phyloP scores from a whole-genome alignment of 2,797 vertebrate species.

The Aphelocoma californica region DNA sequence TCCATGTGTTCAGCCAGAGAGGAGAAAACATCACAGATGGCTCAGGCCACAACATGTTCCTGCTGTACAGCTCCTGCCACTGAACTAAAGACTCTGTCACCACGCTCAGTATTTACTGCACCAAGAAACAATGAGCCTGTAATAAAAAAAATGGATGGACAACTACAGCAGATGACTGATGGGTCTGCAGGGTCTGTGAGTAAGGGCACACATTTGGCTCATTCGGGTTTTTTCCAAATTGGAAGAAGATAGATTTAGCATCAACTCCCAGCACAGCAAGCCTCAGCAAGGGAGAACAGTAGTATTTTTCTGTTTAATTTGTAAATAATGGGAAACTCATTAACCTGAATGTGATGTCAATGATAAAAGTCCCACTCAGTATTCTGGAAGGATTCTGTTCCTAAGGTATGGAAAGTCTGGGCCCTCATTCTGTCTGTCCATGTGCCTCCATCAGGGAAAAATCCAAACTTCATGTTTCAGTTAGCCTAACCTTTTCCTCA shows the following conservation, averaged over 20 bases:
- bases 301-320: not conserved
- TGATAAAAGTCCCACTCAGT: not conserved
- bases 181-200: not conserved
- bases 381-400: not conserved
- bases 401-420: not conserved
- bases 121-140: not conserved
- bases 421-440: not conserved
- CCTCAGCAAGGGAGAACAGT: not conserved
- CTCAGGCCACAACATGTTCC: slow-evolving; percentile 3
- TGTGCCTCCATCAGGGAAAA: not conserved
- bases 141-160: not conserved
- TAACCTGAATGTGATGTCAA: not conserved
- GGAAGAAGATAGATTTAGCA: not conserved
- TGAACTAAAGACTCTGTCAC: not conserved
- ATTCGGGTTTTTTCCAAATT: not conserved
- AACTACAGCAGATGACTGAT: not conserved
- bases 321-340: not conserved
- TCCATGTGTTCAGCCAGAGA: not conserved
- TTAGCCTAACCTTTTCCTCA: slow-evolving; percentile 54
- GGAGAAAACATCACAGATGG: slow-evolving; percentile 44
- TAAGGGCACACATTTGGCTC: not conserved
- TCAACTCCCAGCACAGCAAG: not conserved
- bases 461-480: not conserved
- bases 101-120: not conserved
- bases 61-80: slow-evolving; percentile 25